Evolutionary conservation across 2,113 vertebrate species (phyloP).

Genomic region (Rhombomys opimus): DNA sequence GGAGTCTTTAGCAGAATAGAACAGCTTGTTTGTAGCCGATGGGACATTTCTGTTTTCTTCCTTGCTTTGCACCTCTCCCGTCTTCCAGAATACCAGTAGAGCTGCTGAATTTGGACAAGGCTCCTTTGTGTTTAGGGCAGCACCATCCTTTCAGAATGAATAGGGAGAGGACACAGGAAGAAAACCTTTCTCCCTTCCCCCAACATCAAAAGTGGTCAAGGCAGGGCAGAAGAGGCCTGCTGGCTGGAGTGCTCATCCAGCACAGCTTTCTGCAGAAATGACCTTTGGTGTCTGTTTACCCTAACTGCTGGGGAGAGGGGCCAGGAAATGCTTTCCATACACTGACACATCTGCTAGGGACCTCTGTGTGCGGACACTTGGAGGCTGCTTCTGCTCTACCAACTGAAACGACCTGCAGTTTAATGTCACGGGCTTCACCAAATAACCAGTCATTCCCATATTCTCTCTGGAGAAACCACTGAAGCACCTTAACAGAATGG

Average conservation of each 20-base stretch:
- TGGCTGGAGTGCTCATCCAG: neutral
- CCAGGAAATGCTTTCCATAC: constrained; percentile 6
- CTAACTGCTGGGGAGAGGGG: neutral
- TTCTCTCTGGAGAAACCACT: constrained; percentile 15
- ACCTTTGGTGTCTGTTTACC: constrained; percentile 43
- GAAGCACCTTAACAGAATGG: neutral
- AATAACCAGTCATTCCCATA: neutral
- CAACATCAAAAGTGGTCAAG: constrained; percentile 16
- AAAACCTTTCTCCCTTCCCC: neutral
- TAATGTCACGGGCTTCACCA: neutral
- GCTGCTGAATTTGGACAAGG: neutral
- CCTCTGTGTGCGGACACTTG: neutral
- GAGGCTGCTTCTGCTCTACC: neutral
- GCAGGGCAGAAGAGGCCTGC: neutral
- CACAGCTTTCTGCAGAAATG: neutral
- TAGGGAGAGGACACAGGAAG: constrained; percentile 22
- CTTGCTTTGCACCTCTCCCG: neutral
- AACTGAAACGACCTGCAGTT: neutral
- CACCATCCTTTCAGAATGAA: constrained; percentile 16
- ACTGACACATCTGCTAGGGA: neutral
- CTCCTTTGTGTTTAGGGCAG: neutral
- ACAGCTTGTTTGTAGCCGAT: neutral
- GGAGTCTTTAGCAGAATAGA: neutral
- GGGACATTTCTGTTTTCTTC: neutral
- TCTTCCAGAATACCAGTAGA: neutral